These are phyloP conservation scores for Haliclystus octoradiatus DNA, from an alignment of 30 jellyfish, hydroid and myxozoan species.

Conservation along the genomic window DNA sequence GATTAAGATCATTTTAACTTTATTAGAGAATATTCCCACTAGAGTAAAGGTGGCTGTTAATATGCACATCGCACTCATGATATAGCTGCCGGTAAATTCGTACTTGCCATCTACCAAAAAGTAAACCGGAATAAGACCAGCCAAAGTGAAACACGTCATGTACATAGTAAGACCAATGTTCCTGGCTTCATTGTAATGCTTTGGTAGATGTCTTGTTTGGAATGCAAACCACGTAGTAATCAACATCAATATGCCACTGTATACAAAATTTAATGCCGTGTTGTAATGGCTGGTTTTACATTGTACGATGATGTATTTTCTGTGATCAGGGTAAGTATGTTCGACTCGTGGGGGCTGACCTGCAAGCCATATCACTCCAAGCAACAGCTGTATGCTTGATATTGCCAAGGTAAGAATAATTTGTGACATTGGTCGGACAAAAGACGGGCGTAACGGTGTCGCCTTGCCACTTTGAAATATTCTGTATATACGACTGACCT, in stretches of 20 bases:
- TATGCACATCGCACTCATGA: slow-evolving; percentile 44
- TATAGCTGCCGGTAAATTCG: slow-evolving; percentile 24
- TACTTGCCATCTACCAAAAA: slow-evolving; percentile 33
- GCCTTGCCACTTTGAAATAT: slow-evolving; percentile 70
- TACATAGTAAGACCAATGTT: slow-evolving; percentile 83
- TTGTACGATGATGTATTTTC: slow-evolving; percentile 30
- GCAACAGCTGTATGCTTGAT: slow-evolving; percentile 31
- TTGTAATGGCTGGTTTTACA: slow-evolving; percentile 13
- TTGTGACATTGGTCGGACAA: slow-evolving; percentile 75
- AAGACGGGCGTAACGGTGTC: slow-evolving; percentile 39
- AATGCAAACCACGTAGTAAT: slow-evolving; percentile 85
- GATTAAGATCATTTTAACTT: no score
- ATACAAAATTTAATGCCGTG: slow-evolving; percentile 31
- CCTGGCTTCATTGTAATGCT: slow-evolving; percentile 89
- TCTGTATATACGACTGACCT: slow-evolving; percentile 66
- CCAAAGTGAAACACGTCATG: slow-evolving; percentile 62
- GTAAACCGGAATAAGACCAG: slow-evolving; percentile 45
- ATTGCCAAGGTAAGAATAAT: slow-evolving; percentile 37
- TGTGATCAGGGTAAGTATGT: slow-evolving; percentile 52
- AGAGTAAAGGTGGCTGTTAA: slow-evolving; percentile 49
- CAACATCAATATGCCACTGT: slow-evolving; percentile 50
- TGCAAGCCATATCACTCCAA: slow-evolving; percentile 53
- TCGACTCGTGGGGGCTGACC: slow-evolving; percentile 37
- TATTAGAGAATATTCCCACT: slow-evolving; percentile 70
- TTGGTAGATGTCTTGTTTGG: slow-evolving; percentile 84